Conservation (phyloP, 2,888 invertebrate genomes). For the Andricus curvator region DNA sequence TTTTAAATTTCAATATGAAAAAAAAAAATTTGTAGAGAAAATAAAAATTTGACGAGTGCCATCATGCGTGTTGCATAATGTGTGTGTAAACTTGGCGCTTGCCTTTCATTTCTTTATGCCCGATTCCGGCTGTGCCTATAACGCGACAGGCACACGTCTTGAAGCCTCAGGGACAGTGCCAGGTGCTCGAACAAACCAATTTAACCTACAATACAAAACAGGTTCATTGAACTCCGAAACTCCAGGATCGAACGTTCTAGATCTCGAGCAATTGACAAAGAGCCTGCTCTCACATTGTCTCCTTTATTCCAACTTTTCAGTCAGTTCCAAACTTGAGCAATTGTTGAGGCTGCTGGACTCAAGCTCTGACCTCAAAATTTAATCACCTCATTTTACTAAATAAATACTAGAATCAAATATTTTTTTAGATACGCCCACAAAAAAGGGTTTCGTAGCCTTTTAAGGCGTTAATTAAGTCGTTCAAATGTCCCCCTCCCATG, state of each 20-base stretch:
- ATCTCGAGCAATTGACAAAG: not conserved
- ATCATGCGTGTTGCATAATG: constrained; percentile 13
- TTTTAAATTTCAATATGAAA: no score
- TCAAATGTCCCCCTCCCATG: no score
- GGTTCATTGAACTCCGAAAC: constrained; percentile 46
- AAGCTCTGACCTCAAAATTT: no score
- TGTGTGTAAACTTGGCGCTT: constrained; percentile 12
- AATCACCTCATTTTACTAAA: no score
- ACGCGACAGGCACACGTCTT: constrained; percentile 22
- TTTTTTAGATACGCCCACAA: no score
- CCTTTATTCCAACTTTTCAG: not conserved
- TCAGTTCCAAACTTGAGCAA: not conserved
- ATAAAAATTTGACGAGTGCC: not conserved
- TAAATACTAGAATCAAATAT: no score
- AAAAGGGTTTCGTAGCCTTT: no score
- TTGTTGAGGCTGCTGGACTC: no score
- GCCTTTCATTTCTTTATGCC: constrained; percentile 46
- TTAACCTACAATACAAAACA: not conserved
- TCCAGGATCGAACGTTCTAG: constrained; percentile 41
- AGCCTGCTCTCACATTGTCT: not conserved
- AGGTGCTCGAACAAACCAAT: constrained; percentile 19
- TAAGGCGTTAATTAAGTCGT: no score
- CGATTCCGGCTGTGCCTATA: constrained; percentile 8
- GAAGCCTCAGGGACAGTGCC: constrained; percentile 9
- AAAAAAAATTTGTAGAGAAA: no score